A percentile compares a stretch with the other conserved stretches of the same genome.
Conservation (phyloP, 2,113 vertebrate species). For the Antennarius striatus region DNA sequence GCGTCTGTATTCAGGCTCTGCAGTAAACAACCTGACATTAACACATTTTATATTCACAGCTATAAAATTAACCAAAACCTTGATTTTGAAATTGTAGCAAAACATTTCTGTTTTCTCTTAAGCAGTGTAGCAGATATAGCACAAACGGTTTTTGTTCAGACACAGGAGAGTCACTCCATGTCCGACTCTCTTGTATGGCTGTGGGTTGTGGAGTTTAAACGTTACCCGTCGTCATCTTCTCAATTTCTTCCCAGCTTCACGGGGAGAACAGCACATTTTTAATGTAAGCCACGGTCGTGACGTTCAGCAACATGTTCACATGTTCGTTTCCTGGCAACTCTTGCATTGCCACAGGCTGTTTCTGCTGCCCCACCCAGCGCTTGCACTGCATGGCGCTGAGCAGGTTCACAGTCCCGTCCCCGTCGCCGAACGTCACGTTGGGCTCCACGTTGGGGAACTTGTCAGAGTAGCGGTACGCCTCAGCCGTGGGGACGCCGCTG, state of each 20-base stretch:
- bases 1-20: not conserved
- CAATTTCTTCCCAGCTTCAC: slow-evolving; percentile 37
- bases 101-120: not conserved
- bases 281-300: slow-evolving; percentile 88
- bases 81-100: not conserved
- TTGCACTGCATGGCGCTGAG: slow-evolving; percentile 86
- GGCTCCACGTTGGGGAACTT: slow-evolving; percentile 91
- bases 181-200: not conserved
- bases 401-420: slow-evolving; percentile 95
- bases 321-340: slow-evolving; percentile 90
- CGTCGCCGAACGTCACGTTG: slow-evolving; percentile 81
- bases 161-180: not conserved
- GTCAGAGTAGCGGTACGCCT: slow-evolving; percentile 84
- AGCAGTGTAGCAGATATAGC: not conserved
- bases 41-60: not conserved
- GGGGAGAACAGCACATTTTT: slow-evolving; percentile 84
- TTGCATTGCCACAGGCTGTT: slow-evolving; percentile 80
- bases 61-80: slow-evolving; percentile 28
- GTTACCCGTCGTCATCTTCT: not conserved
- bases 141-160: slow-evolving; percentile 13
- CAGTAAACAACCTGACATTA: slow-evolving; percentile 28
- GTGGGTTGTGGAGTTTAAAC: too few relatives aligned
- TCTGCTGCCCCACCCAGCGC: slow-evolving; percentile 83
- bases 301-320: slow-evolving; percentile 88
- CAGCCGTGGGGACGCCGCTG: slow-evolving; percentile 82